A percentile compares a stretch with the other conserved stretches of the same genome.
Conservation (phyloP, 2,797 vertebrate genomes). For the Hylomyscus alleni region DNA sequence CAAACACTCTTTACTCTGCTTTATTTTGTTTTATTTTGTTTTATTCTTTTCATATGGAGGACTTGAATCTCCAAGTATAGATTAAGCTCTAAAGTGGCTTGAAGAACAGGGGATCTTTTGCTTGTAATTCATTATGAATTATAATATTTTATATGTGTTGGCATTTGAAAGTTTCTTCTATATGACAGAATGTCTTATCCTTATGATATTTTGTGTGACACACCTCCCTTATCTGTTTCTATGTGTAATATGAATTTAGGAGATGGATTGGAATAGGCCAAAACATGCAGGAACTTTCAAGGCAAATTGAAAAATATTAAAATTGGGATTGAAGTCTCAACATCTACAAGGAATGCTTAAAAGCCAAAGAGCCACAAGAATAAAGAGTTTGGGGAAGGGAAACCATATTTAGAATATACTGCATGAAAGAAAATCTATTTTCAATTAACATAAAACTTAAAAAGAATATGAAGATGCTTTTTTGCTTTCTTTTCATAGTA, state of each 20-base stretch:
- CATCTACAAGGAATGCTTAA: constrained; percentile 20
- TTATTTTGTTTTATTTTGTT: background rate
- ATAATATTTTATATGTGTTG: background rate
- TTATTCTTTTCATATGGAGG: background rate
- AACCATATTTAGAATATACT: background rate
- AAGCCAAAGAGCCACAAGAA: background rate
- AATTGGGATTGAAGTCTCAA: background rate
- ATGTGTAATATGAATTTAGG: background rate
- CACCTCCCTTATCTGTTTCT: background rate
- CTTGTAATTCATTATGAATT: background rate
- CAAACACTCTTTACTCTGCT: background rate
- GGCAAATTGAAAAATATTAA: constrained; percentile 51
- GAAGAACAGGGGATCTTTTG: background rate
- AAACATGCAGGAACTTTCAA: constrained; percentile 50
- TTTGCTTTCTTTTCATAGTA: constrained; percentile 5
- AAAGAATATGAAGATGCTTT: background rate
- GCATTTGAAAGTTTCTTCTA: constrained; percentile 6
- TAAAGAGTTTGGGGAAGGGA: background rate
- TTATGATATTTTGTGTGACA: background rate
- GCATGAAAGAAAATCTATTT: background rate
- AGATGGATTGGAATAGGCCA: background rate
- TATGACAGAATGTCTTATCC: background rate
- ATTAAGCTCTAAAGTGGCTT: background rate
- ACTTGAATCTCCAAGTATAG: background rate
- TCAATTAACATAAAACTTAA: background rate